Base-by-base conservation (phyloP, 2,797 vertebrate genomes). In the Vipera latastei region DNA sequence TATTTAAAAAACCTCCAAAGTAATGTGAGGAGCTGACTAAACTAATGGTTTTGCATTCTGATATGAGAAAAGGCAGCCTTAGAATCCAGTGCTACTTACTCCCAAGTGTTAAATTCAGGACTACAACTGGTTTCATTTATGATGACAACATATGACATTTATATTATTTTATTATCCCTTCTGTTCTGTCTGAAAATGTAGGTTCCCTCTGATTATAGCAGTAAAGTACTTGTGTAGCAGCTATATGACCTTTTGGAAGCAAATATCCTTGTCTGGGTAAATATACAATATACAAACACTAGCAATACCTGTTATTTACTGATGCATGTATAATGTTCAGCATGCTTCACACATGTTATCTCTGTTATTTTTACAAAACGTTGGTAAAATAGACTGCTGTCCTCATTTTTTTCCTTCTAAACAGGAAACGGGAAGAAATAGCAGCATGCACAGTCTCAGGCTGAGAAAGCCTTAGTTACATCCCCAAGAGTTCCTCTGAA, bases 211-310 rank as follows among this genome's bases (percentile, higher is more conserved):
- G 61, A 90, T 91, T 88, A 51, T 28, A 88, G 44, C 44, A 83
- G 51, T 83, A 18, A 57, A 25, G 65, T 78, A 90, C 78, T 93
- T 83, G 56, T 28, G 48, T 38, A 61, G 88, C 25, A 73, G 56
- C 14, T 44, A 48, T 78, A 55, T 89, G 25, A 93, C 61, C 48
- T 88, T 83, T 61, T 11, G 56, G 25, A 91, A 73, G 28, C 69
- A 92, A 61, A 90, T 90, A 93, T 38, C 38, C 73, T 63, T 92
- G 53, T 95, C 85, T 93, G 7, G 48, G 4, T 83, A 89, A 90
- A 92, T 91, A 91, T 93, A 91, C 44, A 90, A 92, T 91, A 91
- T 93, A 91, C 48, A 91, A 2, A 94, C 69, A 28, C 25, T 65
- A 22, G 65, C 22, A 93, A 90, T 85, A 57, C 59, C 89, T 55